phyloP scores from a whole-genome alignment of 2,113 vertebrate genomes.

The Corydoras sp. region DNA sequence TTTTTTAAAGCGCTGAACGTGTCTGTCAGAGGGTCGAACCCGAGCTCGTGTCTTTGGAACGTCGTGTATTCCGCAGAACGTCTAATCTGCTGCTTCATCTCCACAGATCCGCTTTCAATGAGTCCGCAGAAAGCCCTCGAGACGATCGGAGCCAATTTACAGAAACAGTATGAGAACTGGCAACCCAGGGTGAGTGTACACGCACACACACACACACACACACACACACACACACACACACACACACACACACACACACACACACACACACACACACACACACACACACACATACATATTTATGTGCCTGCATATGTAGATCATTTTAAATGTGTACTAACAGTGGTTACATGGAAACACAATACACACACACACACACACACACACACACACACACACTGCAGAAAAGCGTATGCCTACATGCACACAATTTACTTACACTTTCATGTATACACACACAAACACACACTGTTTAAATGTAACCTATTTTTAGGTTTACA shows the following conservation, averaged over 20 bases:
- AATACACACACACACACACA: not conserved
- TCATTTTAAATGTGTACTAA: too few species aligned
- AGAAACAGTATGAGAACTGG: slow-evolving; percentile 99
- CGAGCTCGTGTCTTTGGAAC: too few species aligned
- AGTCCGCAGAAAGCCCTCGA: slow-evolving; percentile 98
- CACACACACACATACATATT: not conserved
- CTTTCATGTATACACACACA: too few species aligned
- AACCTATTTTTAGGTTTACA: too few species aligned
- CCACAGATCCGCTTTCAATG: slow-evolving; percentile 93
- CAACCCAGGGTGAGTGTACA: slow-evolving; percentile 83
- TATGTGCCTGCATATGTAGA: too few species aligned
- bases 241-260: slow-evolving; percentile 1
- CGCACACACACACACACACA: not conserved
- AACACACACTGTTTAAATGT: too few species aligned
- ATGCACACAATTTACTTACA: too few species aligned
- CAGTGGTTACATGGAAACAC: not conserved
- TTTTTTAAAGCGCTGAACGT: too few species aligned
- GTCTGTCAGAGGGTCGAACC: too few species aligned
- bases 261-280: slow-evolving; percentile 1
- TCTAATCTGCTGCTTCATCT: slow-evolving; percentile 26
- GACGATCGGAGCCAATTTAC: slow-evolving; percentile 91
- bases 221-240: not conserved
- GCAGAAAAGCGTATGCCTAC: not conserved
- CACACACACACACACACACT: not conserved
- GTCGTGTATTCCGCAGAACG: not conserved